Evolutionary conservation across 2,888 invertebrate species (phyloP), one percentile per base, ranked within the genome.

Genomic region (Meliscaeva auricollis): DNA sequence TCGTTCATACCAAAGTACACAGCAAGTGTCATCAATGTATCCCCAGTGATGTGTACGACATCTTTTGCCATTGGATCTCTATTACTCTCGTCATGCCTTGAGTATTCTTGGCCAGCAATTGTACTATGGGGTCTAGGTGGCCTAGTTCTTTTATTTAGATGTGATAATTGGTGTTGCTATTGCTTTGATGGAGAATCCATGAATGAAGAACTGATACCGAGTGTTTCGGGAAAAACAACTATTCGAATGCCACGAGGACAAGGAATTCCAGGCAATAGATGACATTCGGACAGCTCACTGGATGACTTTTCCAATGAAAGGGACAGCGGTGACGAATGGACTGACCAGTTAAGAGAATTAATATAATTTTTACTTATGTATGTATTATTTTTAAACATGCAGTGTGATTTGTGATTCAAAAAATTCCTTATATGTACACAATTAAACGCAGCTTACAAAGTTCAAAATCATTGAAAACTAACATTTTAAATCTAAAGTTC

Each of bases 201-300:
- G 74, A 90, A 90, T 77, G 90, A 90, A 66, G 91, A 91, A 52
- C 88, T 92, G 7, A 90, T 92, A 80, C 90, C 92, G 35, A 91
- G 91, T 87, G 91, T 91, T 1, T 91, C 92, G n/a, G 90, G 89
- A 5, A 91, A 91, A 73, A 89, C 90, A 0, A 87, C 89, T 87
- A 91, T 92, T 77, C 90, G 92, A 35, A 89, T 92, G 88, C 91
- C 90, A 6, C 87, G 90, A 46, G 87, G 87, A 3, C 87, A 87
- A 15, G 89, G 89, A 3, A 82, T 91, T 9, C 89, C 88, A 70
- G 88, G 88, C 1, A 82, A 89, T n/a, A 92, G 92, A 90, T 92
- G 92, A 92, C 92, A 92, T 74, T 90, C 90, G 15, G 91, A 92
- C 87, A 91, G 91, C 89, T 92, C 92, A 68, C 91, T 90, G 87